Evolutionary conservation across 2,888 invertebrate genomes (phyloP), one percentile per base, ranked within the genome.

Genomic region (Limenitis camilla): DNA sequence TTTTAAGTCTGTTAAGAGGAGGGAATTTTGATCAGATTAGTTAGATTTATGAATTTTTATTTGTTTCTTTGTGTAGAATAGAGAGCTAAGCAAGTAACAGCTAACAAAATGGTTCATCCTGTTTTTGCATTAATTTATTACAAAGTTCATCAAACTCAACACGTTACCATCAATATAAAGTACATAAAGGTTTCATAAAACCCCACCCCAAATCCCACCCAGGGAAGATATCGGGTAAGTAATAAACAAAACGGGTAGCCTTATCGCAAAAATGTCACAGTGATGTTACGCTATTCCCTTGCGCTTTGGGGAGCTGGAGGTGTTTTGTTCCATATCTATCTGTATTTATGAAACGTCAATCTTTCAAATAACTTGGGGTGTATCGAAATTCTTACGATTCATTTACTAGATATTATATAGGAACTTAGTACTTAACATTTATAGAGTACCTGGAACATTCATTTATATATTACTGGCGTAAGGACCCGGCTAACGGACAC

Each of bases 201-300:
- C 27, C 4, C 29, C 38, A 39, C 39, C 29, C 47, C 35, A 39
- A 50, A 44, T 50, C 35, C 49, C 54, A 28, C 36, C 52, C 43
- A 48, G 48, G 40, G 67, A 78, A 79, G 71, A 81, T 77, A 79
- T 78, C 78, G 69, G 53, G 57, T 62, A 58, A 64, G 63, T 66
- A 71, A 78, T 76, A 77, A 76, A 79, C 77, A 78, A 78, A 51
- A 51, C 64, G 68, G 63, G 70, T 69, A 70, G 71, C 71, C 72
- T 78, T 78, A 79, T 80, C 80, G 68, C 74, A 74, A 71, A 79
- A 81, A 78, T 72, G 77, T 76, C 74, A 72, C 64, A 68, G 69
- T 77, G 77, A 75, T 76, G 70, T 76, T 74, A 68, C 59, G 62
- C 63, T 61, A 73, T 66, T 74, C 77, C 79, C 78, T 66, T 53